These are phyloP conservation scores for Cephus sareptanus DNA, from an alignment of 2,888 invertebrate genomes.

Conservation along the genomic window DNA sequence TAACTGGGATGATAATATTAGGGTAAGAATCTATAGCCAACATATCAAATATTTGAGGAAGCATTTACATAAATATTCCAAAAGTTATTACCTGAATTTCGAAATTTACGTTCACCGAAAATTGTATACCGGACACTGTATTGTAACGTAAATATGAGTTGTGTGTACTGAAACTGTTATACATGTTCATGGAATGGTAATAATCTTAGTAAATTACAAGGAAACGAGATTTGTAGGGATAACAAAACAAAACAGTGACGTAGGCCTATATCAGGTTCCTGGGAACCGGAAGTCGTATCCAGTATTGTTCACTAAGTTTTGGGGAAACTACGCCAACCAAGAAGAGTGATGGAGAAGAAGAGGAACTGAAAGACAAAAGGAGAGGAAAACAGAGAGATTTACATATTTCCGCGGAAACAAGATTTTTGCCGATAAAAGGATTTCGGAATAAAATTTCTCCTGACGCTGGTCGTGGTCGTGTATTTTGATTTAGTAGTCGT, in stretches of 20 bases:
- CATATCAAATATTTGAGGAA: too few relatives aligned
- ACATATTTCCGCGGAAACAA: conserved; percentile 57
- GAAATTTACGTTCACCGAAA: too few relatives aligned
- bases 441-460: conserved; percentile 58
- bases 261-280: not conserved
- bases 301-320: conserved; percentile 10
- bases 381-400: conserved; percentile 37
- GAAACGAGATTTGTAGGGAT: not conserved
- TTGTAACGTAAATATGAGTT: too few relatives aligned
- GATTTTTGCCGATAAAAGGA: conserved; percentile 58
- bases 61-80: too few relatives aligned
- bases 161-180: too few relatives aligned
- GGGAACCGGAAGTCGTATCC: conserved; percentile 7
- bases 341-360: not conserved
- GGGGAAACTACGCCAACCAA: too few relatives aligned
- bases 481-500: conserved; percentile 64
- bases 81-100: too few relatives aligned
- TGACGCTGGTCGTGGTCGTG: conserved; percentile 34
- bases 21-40: too few relatives aligned
- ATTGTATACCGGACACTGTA: too few relatives aligned
- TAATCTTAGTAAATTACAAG: too few relatives aligned
- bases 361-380: not conserved
- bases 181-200: too few relatives aligned
- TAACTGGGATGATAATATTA: too few relatives aligned
- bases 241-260: conserved; percentile 8